These are phyloP conservation scores for Psittacula echo DNA, from an alignment of 2,797 vertebrate genomes.

Conservation along the genomic window DNA sequence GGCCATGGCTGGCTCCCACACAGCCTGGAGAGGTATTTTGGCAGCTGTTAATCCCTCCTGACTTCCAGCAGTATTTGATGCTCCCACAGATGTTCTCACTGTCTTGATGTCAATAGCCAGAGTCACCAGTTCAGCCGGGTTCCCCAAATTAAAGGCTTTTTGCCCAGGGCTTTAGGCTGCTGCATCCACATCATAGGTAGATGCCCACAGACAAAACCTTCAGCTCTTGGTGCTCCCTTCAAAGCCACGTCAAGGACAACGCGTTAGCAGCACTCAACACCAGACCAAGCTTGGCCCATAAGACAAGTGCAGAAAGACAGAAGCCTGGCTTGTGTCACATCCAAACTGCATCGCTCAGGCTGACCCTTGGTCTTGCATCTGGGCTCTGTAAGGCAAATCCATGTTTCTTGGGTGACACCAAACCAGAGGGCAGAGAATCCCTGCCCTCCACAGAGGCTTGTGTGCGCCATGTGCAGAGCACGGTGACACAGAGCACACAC, in stretches of 20 bases:
- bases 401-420: background rate
- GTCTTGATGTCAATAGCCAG: rapidly evolving
- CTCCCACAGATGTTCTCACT: background rate
- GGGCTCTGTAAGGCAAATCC: rapidly evolving
- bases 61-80: background rate
- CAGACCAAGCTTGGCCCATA: background rate
- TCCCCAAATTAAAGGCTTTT: background rate
- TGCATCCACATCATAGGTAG: background rate
- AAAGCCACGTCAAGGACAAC: background rate
- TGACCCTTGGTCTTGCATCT: background rate
- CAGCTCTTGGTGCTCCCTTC: background rate
- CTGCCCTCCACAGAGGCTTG: rapidly evolving
- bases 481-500: rapidly evolving
- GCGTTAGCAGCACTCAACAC: rapidly evolving
- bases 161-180: background rate
- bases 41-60: background rate
- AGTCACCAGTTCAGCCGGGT: background rate
- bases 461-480: background rate
- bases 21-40: background rate
- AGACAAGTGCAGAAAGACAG: background rate
- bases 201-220: background rate
- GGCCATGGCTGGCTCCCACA: background rate
- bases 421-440: background rate
- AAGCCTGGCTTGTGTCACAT: background rate
- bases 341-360: background rate